Percentiles rank a stretch among this genome's conserved stretches.
Conservation (phyloP, 92 coral and sea anemone genomes). For the Porites rus region DNA sequence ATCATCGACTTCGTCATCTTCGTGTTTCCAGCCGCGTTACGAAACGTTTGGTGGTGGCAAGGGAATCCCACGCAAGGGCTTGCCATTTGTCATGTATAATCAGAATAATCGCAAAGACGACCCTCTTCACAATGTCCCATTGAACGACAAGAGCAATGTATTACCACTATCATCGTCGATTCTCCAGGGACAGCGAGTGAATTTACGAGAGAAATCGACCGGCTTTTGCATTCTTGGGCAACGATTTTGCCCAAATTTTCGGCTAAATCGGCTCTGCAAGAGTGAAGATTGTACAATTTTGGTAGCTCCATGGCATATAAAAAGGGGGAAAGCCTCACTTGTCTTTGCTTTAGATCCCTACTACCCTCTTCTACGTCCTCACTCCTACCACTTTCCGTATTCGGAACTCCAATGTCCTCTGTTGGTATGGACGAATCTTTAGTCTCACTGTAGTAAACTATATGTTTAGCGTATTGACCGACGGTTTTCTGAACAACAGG, state of each 20-base stretch:
- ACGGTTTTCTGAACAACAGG: slow-evolving; percentile 88
- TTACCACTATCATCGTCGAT: slow-evolving; percentile 6
- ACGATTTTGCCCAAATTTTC: no score
- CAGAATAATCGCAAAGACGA: slow-evolving; percentile 1
- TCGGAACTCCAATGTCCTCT: slow-evolving; percentile 94
- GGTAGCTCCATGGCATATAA: no score
- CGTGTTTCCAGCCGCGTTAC: slow-evolving; percentile 13
- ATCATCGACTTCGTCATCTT: slow-evolving; percentile 10
- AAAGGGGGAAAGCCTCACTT: no score
- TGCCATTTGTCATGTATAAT: slow-evolving; percentile 29
- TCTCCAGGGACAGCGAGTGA: slow-evolving; percentile 33
- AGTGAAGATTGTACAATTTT: no score
- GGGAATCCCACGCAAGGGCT: not conserved
- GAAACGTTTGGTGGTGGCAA: not conserved
- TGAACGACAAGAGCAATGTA: not conserved
- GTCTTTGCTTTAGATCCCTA: no score
- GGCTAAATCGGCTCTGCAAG: no score
- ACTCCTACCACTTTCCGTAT: slow-evolving; percentile 85
- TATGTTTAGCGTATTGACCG: slow-evolving; percentile 86
- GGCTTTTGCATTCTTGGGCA: no score
- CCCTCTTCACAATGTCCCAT: not conserved
- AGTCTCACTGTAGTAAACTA: slow-evolving; percentile 96
- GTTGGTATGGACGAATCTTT: slow-evolving; percentile 92
- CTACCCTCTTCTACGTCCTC: not conserved
- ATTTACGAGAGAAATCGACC: slow-evolving; percentile 11